phyloP scores from a whole-genome alignment of 1,140 invertebrate species.

The Microplitis demolitor region DNA sequence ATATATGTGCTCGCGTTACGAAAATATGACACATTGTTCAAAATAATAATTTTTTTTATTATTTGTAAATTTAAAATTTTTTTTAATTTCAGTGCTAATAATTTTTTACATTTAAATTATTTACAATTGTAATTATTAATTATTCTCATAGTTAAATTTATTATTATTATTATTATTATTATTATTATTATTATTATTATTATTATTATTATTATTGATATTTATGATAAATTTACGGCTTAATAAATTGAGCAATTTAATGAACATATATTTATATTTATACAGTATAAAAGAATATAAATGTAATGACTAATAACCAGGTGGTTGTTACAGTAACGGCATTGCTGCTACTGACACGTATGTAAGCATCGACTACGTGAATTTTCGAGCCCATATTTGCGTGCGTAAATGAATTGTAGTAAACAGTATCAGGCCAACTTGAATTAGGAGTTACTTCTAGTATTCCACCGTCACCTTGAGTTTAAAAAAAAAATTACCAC shows the following conservation, averaged over 20 bases:
- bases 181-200: not conserved
- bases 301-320: slow-evolving; percentile 26
- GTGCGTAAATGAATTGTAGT: slow-evolving; percentile 92
- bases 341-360: slow-evolving; percentile 30
- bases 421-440: slow-evolving; percentile 89
- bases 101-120: not conserved
- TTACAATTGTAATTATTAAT: not conserved
- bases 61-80: no score
- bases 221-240: not conserved
- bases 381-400: slow-evolving; percentile 92
- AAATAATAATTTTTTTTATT: no score
- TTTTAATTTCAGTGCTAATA: no score
- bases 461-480: slow-evolving; percentile 68
- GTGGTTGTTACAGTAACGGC: slow-evolving; percentile 25
- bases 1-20: not conserved
- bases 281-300: slow-evolving; percentile 33
- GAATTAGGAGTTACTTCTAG: slow-evolving; percentile 86
- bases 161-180: not conserved
- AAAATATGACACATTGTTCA: no score
- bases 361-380: slow-evolving; percentile 77
- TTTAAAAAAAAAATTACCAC: slow-evolving; percentile 19
- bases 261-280: slow-evolving; percentile 22
- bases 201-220: not conserved
- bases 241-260: slow-evolving; percentile 29
- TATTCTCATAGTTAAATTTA: not conserved